Percentiles rank a stretch among this genome's conserved stretches.
phyloP scores from a whole-genome alignment of 2,113 vertebrate genomes.

The Boleophthalmus pectinirostris region DNA sequence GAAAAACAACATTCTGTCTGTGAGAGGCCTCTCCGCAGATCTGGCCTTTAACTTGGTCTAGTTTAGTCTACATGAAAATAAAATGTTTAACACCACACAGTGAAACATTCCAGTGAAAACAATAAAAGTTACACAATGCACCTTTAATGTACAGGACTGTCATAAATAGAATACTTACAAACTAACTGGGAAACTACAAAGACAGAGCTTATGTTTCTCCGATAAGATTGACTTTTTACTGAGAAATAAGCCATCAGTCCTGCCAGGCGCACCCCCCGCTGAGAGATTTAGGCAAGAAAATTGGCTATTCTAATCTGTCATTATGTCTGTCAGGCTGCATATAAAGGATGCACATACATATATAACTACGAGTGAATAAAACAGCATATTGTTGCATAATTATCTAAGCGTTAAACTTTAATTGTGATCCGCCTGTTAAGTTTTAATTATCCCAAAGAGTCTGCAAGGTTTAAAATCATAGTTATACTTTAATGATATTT shows the following conservation, averaged over 20 bases:
- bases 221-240: conserved; percentile 26
- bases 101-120: too few species aligned
- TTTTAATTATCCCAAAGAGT: not conserved
- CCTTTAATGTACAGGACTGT: too few species aligned
- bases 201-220: conserved; percentile 14
- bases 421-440: not conserved
- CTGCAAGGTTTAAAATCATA: not conserved
- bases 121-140: too few species aligned
- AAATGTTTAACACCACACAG: too few species aligned
- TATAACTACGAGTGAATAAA: not conserved
- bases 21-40: too few species aligned
- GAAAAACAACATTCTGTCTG: too few species aligned
- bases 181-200: conserved; percentile 9
- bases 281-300: conserved; percentile 31
- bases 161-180: too few species aligned
- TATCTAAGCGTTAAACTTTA: not conserved
- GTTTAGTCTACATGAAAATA: too few species aligned
- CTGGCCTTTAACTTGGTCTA: too few species aligned
- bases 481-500: not conserved
- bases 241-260: conserved; percentile 35
- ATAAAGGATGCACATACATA: conserved; percentile 8
- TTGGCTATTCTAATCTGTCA: conserved; percentile 37
- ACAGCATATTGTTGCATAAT: not conserved
- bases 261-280: conserved; percentile 27
- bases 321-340: conserved; percentile 24